A percentile compares a stretch with the other conserved stretches of the same genome.
Conservation (phyloP, 2,888 invertebrate genomes). For the Sinopyrophorus schimmeli region DNA sequence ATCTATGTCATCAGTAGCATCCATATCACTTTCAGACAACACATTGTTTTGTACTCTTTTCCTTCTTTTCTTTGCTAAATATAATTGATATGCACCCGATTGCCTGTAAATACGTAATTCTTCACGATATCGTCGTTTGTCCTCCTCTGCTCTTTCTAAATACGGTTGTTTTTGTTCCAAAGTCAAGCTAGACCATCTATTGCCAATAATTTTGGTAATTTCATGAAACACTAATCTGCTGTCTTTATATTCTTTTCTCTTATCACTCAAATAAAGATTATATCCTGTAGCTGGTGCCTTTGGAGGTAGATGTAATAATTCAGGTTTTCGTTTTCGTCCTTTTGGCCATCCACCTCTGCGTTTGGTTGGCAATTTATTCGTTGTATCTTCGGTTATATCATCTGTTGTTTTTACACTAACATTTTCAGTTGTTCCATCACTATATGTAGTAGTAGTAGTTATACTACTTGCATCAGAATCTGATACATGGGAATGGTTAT, state of each 20-base stretch:
- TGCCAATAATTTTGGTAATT: constrained; percentile 61
- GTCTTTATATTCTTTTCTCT: constrained; percentile 60
- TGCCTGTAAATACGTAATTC: constrained; percentile 61
- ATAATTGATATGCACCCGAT: constrained; percentile 60
- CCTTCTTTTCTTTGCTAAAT: constrained; percentile 58
- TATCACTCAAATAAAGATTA: constrained; percentile 60
- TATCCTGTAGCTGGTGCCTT: constrained; percentile 64
- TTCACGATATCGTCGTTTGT: constrained; percentile 61
- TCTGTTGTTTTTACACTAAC: constrained; percentile 2
- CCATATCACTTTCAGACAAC: constrained; percentile 57
- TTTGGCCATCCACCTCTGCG: constrained; percentile 65
- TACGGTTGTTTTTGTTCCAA: constrained; percentile 60
- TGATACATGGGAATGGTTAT: constrained; percentile 32
- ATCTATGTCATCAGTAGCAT: constrained; percentile 59
- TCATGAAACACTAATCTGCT: constrained; percentile 59
- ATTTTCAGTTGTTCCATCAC: constrained; percentile 19
- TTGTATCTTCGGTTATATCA: constrained; percentile 6
- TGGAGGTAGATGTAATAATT: constrained; percentile 57
- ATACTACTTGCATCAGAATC: constrained; percentile 39
- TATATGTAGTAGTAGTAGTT: constrained; percentile 23
- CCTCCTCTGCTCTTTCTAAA: constrained; percentile 60
- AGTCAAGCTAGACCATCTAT: constrained; percentile 61
- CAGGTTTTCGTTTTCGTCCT: constrained; percentile 62
- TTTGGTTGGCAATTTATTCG: constrained; percentile 47
- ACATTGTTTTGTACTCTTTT: constrained; percentile 51